Conservation (phyloP, 2,797 vertebrate species). For the Acipenser ruthenus region DNA sequence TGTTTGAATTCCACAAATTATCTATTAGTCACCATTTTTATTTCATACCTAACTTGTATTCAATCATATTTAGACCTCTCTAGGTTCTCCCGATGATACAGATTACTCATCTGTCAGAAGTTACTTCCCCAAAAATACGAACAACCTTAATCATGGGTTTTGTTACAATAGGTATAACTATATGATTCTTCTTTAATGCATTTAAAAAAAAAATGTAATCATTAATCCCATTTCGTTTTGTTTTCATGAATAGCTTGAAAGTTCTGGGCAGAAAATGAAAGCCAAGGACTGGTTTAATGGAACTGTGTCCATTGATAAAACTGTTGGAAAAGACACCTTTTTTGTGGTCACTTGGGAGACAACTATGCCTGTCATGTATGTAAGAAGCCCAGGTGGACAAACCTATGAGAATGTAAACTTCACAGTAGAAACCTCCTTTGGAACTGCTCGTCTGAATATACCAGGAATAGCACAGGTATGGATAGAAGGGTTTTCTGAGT, state of each 20-base stretch:
- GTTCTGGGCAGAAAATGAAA: constrained; percentile 20
- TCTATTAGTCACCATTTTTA: too few relatives aligned
- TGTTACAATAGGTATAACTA: too few relatives aligned
- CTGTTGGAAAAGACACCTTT: constrained; percentile 45
- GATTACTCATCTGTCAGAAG: too few relatives aligned
- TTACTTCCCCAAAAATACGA: too few relatives aligned
- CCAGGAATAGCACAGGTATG: constrained; percentile 45
- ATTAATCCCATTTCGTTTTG: background rate
- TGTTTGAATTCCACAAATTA: too few relatives aligned
- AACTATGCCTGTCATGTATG: constrained; percentile 23
- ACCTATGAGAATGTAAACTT: constrained; percentile 32
- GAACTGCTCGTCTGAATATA: constrained; percentile 35
- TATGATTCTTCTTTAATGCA: background rate
- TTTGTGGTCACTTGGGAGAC: constrained; percentile 43
- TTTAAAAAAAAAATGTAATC: background rate
- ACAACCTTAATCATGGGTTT: too few relatives aligned
- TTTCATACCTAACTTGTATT: too few relatives aligned
- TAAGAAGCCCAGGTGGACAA: constrained; percentile 40
- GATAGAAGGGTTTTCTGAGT: background rate
- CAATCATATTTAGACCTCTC: too few relatives aligned
- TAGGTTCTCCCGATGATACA: too few relatives aligned
- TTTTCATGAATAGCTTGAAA: constrained; percentile 44
- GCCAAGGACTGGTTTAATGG: constrained; percentile 26
- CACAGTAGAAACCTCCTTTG: constrained; percentile 14
- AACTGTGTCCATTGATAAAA: constrained; percentile 35